Evolutionary conservation across 2,797 vertebrate species (phyloP), one percentile per base, ranked within the genome.

Genomic region (Danionella dracula): DNA sequence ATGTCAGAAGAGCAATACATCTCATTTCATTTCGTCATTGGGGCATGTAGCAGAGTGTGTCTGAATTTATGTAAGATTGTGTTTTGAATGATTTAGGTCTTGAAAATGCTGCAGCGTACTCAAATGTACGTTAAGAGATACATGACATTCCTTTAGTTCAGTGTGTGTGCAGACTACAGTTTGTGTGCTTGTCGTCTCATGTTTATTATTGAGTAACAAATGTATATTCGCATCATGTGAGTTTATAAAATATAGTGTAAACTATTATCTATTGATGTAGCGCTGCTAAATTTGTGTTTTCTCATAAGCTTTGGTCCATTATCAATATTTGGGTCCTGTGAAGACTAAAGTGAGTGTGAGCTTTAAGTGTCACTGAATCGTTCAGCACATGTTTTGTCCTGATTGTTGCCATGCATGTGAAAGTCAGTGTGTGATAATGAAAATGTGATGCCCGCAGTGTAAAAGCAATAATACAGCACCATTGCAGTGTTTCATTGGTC

Each of bases 131-230:
- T 62, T 51, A 66, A 35, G 23, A 66, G 29, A 71, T 61, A 66
- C 65, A 68, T 75, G 48, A 71, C 71, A 73, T 73, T 74, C 65
- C 73, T 78, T 71, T 66, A 68, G 57, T 58, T 60, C 23, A 31
- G 49, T 71, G 41, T 55, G 66, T 64, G 49, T 60, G 71, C 49
- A 13, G 48, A 61, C 61, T 61, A 41, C 23, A 66, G 7, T 60
- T 71, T 45, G 56, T 70, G 69, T 59, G 68, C 42, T 29, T 62
- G n/a, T n/a, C n/a, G n/a, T n/a, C 34, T 31, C 13, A 31, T 66
- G 46, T 57, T 49, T 54, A 27, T 70, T 41, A 62, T 50, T 49
- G 48, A 59, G 58, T 50, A 49, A 59, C 56, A 65, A 64, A 63
- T 53, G 64, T 63, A 37, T 70, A 63, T 73, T 57, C 63, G 67